Percentiles rank a stretch among this genome's conserved stretches.
These are phyloP conservation scores for Taurulus bubalis DNA, from an alignment of 2,113 vertebrate genomes.

Conservation along the genomic window DNA sequence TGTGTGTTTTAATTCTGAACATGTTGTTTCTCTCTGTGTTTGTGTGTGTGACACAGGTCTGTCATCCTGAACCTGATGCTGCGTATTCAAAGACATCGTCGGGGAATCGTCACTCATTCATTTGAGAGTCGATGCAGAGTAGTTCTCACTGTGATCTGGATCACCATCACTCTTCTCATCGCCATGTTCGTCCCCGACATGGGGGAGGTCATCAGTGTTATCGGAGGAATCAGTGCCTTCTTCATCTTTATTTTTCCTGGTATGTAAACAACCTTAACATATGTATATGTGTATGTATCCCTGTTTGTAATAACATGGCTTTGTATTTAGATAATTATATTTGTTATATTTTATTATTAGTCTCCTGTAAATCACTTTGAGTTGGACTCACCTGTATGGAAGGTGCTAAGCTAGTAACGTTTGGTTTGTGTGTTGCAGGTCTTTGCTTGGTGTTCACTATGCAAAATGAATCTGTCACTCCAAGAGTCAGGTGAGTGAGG, in stretches of 20 bases:
- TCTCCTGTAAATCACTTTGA: background rate
- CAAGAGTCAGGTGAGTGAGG: conserved; percentile 85
- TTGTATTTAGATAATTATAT: background rate
- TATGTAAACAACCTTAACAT: conserved; percentile 58
- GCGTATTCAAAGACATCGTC: conserved; percentile 59
- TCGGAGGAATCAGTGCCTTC: conserved; percentile 93
- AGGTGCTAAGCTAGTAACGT: background rate
- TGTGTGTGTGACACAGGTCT: conserved; percentile 78
- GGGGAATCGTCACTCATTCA: background rate
- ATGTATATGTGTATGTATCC: background rate
- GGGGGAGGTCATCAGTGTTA: conserved; percentile 89
- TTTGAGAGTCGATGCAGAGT: conserved; percentile 81
- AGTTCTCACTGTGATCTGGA: conserved; percentile 88
- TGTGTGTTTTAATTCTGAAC: background rate
- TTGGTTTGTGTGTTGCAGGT: conserved; percentile 80
- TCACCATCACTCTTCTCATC: conserved; percentile 84
- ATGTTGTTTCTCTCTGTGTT: background rate
- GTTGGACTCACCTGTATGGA: background rate
- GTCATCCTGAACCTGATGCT: conserved; percentile 88
- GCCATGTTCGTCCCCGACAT: conserved; percentile 93
- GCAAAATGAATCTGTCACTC: conserved; percentile 75
- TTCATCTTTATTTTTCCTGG: conserved; percentile 99
- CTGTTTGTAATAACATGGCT: background rate
- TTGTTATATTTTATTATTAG: background rate
- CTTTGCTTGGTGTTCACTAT: conserved; percentile 90